Conservation (phyloP, 2,888 invertebrate genomes). For the Gymnoscelis rufifasciata region DNA sequence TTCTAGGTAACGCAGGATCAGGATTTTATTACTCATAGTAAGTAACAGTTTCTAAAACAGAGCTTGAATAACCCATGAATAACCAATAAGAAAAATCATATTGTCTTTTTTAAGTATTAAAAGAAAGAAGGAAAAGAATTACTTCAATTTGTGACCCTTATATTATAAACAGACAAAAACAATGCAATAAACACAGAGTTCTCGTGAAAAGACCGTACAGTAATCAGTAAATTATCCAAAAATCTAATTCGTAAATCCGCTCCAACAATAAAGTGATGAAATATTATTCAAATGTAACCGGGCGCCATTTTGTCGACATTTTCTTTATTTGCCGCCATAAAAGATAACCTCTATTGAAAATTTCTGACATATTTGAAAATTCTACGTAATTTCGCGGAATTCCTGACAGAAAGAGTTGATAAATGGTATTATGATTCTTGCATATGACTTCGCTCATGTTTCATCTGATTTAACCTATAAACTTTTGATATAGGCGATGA, state of each 20-base stretch:
- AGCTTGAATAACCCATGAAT: too few species aligned
- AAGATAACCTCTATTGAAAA: slow-evolving; percentile 32
- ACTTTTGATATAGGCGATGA: too few species aligned
- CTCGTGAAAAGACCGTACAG: background rate
- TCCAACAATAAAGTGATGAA: slow-evolving; percentile 29
- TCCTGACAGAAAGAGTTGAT: slow-evolving; percentile 15
- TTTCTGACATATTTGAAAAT: slow-evolving; percentile 31
- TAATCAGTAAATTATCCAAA: slow-evolving; percentile 11
- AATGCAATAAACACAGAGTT: too few species aligned
- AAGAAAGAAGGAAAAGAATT: too few species aligned
- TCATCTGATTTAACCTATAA: background rate
- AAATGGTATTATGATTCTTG: slow-evolving; percentile 12
- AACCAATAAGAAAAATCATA: too few species aligned
- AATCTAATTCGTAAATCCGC: slow-evolving; percentile 23
- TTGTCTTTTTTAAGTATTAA: too few species aligned
- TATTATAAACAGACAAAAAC: too few species aligned
- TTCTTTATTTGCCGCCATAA: slow-evolving; percentile 33
- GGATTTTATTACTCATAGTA: too few species aligned
- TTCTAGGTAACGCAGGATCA: too few species aligned
- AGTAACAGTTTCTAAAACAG: too few species aligned
- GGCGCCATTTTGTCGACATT: slow-evolving; percentile 20
- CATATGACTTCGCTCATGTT: slow-evolving; percentile 1
- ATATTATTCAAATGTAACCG: slow-evolving; percentile 27
- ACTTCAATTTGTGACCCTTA: too few species aligned
- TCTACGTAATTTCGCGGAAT: slow-evolving; percentile 21